phyloP scores from a whole-genome alignment of 2,797 vertebrate species.

The Protosalanx chinensis region DNA sequence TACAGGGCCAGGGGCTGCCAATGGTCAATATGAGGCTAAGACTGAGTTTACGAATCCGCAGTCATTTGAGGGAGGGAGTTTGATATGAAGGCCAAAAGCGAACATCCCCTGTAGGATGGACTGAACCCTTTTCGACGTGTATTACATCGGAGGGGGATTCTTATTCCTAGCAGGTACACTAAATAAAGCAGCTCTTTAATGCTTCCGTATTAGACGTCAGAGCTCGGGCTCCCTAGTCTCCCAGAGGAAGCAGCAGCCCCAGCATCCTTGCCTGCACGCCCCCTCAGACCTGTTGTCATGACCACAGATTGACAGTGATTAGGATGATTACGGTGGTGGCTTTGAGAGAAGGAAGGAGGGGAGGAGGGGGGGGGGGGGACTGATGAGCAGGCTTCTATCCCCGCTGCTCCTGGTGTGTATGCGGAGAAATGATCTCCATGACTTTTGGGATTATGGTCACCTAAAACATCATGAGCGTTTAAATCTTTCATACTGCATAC shows the following conservation, averaged over 20 bases:
- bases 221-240: neutral
- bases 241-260: neutral
- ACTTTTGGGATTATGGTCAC: neutral
- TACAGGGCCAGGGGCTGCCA: no score
- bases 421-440: no score
- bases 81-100: no score
- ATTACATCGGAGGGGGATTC: no score
- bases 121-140: no score
- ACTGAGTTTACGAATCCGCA: no score
- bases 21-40: no score
- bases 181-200: neutral
- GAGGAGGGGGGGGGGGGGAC: neutral
- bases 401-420: neutral
- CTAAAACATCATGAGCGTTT: no score
- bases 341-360: neutral
- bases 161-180: neutral
- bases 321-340: neutral
- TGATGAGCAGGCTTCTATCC: neutral
- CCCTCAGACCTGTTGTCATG: slow-evolving; percentile 15
- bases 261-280: neutral
- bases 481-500: no score
- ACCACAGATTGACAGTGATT: slow-evolving; percentile 16
- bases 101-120: no score
- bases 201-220: neutral
- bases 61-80: no score